phyloP scores from a whole-genome alignment of 2,888 invertebrate genomes.

The Sisyra terminalis region DNA sequence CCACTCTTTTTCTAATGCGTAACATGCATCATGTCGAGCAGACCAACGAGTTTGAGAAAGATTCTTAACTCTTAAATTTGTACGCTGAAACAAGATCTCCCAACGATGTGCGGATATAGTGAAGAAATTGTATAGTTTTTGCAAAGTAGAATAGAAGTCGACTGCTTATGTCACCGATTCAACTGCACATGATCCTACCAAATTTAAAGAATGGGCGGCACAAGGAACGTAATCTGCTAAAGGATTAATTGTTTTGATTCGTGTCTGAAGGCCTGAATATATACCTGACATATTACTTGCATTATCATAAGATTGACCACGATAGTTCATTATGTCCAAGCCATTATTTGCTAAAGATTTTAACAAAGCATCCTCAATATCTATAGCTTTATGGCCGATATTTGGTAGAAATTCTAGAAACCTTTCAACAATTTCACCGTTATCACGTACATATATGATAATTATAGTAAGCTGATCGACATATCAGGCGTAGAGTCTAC shows the following conservation, averaged over 20 bases:
- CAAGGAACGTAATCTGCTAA: constrained; percentile 5
- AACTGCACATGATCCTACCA: constrained; percentile 4
- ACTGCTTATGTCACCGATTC: constrained; percentile 1
- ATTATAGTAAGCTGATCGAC: constrained; percentile 11
- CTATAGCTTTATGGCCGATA: constrained; percentile 12
- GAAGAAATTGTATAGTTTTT: constrained; percentile 6
- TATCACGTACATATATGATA: constrained; percentile 8
- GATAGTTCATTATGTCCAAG: constrained; percentile 13
- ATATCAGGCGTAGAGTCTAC: constrained; percentile 7
- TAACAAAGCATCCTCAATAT: constrained; percentile 11
- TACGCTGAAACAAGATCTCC: constrained; percentile 4
- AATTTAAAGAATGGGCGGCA: constrained; percentile 6
- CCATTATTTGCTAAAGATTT: constrained; percentile 10
- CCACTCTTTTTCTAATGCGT: constrained; percentile 11
- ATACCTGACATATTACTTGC: constrained; percentile 5
- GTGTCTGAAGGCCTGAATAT: constrained; percentile 3
- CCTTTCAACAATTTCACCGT: constrained; percentile 10
- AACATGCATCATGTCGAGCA: constrained; percentile 12
- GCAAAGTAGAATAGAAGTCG: constrained; percentile 1
- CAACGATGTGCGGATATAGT: constrained; percentile 7
- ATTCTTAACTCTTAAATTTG: constrained; percentile 4
- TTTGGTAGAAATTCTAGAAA: constrained; percentile 14
- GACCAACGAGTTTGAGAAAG: constrained; percentile 11
- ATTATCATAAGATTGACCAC: constrained; percentile 4
- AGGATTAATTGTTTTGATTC: constrained; percentile 3